Evolutionary conservation across 2,113 vertebrate genomes (phyloP), one percentile per base, ranked within the genome.

Genomic region (Eptesicus fuscus): DNA sequence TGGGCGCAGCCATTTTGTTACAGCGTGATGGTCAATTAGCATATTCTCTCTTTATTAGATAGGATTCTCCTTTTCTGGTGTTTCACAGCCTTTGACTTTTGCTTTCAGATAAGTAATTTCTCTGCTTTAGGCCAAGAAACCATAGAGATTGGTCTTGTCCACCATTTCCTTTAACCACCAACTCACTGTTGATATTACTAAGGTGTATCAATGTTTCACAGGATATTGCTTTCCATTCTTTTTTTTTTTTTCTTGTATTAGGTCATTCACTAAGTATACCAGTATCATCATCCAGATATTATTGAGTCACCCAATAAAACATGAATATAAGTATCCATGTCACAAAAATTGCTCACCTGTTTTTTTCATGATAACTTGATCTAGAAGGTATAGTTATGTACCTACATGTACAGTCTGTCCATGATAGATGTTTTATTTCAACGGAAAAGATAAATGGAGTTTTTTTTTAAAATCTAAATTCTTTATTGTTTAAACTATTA

Each of bases 81-180:
- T 90, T 88, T 91, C 63, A 69, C 22, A 91, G 20, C 76, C 35
- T 61, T 95, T 91, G 56, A 22, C 65, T 51, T 17, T 97, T 95
- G 92, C 71, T 97, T 95, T 90, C 91, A 91, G 65, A 95, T n/a
- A 90, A 95, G n/a, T 49, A 49, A 74, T 79, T 83, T 76, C 20
- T 85, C 53, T 67, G 28, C 53, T 73, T 65, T 90, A 42, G 25
- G 9, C 40, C n/a, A 42, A 92, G 93, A 92, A 67, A 35, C 59
- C 17, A 20, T 89, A 73, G 94, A 95, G 82, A 69, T 44, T 79
- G 90, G 4, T n/a, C 78, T 9, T 89, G 25, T 82, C 71, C 61
- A 53, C 40, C 25, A 35, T 96, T 88, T 63, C 12, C 30, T 87
- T 92, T 85, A 79, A 13, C 40, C 4, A 4, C 3, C 44, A 91